Evolutionary conservation across 2,888 invertebrate genomes (phyloP).

Genomic region (Melangyna quadrimaculata): DNA sequence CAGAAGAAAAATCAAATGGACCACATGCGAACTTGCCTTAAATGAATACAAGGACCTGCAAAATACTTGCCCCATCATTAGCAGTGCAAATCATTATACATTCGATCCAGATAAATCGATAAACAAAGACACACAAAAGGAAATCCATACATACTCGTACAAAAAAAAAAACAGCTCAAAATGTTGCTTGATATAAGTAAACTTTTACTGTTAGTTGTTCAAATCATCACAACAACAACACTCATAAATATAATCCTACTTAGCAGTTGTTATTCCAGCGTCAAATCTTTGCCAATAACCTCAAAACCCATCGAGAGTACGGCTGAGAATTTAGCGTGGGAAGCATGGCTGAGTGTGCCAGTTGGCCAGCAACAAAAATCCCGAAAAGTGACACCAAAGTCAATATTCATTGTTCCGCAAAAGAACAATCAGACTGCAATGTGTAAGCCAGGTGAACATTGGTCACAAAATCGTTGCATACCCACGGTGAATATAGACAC

Average conservation of each 20-base stretch:
- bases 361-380: constrained; percentile 78
- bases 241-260: constrained; percentile 46
- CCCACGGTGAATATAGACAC: constrained; percentile 77
- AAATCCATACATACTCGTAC: too few relatives aligned
- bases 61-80: constrained; percentile 32
- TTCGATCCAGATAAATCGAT: not conserved
- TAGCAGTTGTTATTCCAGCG: constrained; percentile 24
- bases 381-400: constrained; percentile 80
- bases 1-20: not conserved
- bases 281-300: constrained; percentile 78
- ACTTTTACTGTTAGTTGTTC: constrained; percentile 41
- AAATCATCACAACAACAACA: constrained; percentile 51
- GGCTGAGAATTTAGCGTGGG: constrained; percentile 80
- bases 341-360: constrained; percentile 79
- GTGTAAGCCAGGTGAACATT: constrained; percentile 77
- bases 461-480: constrained; percentile 78
- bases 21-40: not conserved
- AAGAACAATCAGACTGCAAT: constrained; percentile 44
- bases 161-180: constrained; percentile 13
- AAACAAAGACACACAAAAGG: not conserved
- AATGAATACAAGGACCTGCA: not conserved
- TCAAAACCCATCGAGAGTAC: constrained; percentile 80
- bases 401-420: constrained; percentile 80
- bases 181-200: constrained; percentile 58
- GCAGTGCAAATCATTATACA: constrained; percentile 19